Percentiles rank a stretch among this genome's conserved stretches.
These are phyloP conservation scores for Amphipoea oculea DNA, from an alignment of 2,888 invertebrate species.

Conservation along the genomic window DNA sequence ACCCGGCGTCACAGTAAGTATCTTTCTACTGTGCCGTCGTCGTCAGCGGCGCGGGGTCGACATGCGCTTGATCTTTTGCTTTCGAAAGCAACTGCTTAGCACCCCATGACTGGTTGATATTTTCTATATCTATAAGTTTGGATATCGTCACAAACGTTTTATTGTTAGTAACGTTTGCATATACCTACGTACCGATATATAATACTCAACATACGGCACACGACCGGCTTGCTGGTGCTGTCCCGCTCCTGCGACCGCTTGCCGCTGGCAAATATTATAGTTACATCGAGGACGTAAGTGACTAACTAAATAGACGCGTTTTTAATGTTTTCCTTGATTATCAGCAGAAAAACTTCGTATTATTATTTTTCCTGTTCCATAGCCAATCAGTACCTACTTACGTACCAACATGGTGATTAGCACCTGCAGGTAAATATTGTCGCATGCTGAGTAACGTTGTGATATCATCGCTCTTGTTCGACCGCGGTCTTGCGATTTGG, in stretches of 20 bases:
- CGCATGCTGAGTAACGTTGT: not conserved
- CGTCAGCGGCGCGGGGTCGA: too few species aligned
- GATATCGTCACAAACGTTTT: not conserved
- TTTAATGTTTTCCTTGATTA: conserved; percentile 5
- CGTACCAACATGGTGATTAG: too few species aligned
- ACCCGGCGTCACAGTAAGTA: too few species aligned
- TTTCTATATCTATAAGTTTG: not conserved
- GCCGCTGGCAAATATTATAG: not conserved
- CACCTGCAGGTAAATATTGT: not conserved
- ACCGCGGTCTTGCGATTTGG: not conserved
- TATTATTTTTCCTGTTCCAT: not conserved
- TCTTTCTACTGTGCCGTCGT: too few species aligned
- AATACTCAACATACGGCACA: not conserved
- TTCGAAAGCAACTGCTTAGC: not conserved
- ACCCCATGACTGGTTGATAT: not conserved
- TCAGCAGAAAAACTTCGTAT: not conserved
- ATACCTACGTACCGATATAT: not conserved
- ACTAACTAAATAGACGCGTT: not conserved
- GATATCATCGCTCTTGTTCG: not conserved
- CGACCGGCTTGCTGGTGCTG: not conserved
- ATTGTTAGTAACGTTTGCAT: not conserved
- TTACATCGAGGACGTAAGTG: not conserved
- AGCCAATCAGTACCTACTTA: not conserved
- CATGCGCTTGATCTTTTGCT: not conserved
- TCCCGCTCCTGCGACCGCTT: not conserved